phyloP scores from a whole-genome alignment of 1,140 invertebrate species.

The Trissolcus basalis region DNA sequence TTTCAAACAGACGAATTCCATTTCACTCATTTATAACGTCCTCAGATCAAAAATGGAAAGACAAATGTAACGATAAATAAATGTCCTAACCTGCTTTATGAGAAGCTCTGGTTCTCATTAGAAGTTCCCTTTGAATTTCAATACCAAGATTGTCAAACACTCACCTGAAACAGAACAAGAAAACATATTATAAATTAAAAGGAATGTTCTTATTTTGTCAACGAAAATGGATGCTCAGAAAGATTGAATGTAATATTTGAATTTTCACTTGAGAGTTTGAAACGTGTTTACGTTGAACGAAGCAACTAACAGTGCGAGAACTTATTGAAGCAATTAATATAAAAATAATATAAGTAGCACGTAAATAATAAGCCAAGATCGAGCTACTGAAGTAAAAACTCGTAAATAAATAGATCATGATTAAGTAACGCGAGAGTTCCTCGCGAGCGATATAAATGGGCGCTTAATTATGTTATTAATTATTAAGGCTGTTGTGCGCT shows the following conservation, averaged over 20 bases:
- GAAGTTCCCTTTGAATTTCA: no score
- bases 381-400: constrained; percentile 4
- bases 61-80: no score
- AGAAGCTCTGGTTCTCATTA: no score
- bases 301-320: neutral
- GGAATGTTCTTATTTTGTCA: no score
- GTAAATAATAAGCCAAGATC: constrained; percentile 11
- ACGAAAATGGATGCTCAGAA: no score
- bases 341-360: constrained; percentile 4
- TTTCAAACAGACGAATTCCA: no score
- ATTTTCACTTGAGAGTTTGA: no score
- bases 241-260: no score
- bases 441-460: constrained; percentile 10
- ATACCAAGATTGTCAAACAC: neutral
- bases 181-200: neutral
- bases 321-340: neutral
- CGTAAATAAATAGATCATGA: constrained; percentile 21
- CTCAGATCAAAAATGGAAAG: no score
- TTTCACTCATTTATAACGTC: no score
- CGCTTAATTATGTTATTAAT: constrained; percentile 53
- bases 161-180: neutral
- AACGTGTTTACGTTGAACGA: no score
- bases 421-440: constrained; percentile 15
- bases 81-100: no score
- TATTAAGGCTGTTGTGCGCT: constrained; percentile 34